Conservation (phyloP, 2,888 invertebrate genomes). For the Sabatieria punctata region DNA sequence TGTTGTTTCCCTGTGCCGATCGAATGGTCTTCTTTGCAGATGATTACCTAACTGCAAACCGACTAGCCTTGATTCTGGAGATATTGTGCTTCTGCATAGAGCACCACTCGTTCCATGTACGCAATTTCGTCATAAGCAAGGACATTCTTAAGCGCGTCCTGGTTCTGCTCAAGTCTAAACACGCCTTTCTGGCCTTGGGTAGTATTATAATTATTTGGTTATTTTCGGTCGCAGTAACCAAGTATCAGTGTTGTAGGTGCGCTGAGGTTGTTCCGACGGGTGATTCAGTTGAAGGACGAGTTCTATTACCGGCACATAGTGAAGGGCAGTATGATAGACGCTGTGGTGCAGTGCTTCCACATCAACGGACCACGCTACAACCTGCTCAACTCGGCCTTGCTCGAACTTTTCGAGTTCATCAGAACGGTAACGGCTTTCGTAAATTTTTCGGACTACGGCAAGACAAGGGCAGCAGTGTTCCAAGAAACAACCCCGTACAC, state of each 20-base stretch:
- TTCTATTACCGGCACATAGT: conserved; percentile 92
- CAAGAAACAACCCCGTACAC: neutral
- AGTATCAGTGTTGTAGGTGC: conserved; percentile 45
- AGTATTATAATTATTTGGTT: conserved; percentile 25
- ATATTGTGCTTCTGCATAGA: conserved; percentile 94
- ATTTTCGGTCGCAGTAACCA: neutral
- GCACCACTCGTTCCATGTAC: conserved; percentile 96
- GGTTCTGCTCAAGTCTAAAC: conserved; percentile 85
- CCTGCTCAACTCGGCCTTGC: conserved; percentile 89
- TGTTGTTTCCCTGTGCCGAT: no score
- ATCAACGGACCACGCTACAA: conserved; percentile 95
- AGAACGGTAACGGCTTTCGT: conserved; percentile 13
- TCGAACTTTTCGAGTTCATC: conserved; percentile 98
- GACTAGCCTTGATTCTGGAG: conserved; percentile 81
- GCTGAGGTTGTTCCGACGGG: conserved; percentile 85
- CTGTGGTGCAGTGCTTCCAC: conserved; percentile 86
- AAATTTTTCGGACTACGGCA: neutral
- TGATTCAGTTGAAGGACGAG: conserved; percentile 91
- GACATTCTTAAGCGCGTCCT: conserved; percentile 84
- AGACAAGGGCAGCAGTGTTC: neutral
- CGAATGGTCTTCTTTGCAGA: conserved; percentile 44
- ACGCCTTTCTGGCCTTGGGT: conserved; percentile 86
- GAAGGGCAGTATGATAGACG: conserved; percentile 80
- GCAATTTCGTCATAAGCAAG: conserved; percentile 89
- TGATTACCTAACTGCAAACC: conserved; percentile 85